Conservation (phyloP, 2,888 invertebrate genomes). For the Andrena marginata region DNA sequence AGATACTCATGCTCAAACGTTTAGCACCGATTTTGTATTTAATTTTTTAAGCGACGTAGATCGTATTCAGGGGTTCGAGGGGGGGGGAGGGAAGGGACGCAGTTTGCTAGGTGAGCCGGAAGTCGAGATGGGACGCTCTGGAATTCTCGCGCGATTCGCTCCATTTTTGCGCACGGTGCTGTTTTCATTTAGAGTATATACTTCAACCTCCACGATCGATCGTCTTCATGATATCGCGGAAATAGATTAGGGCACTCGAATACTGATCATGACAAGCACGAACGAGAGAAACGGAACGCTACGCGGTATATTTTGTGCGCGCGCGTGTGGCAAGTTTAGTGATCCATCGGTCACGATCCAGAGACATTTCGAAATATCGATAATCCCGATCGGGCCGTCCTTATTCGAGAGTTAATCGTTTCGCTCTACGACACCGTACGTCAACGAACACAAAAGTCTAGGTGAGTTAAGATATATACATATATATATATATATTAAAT, state of each 20-base stretch:
- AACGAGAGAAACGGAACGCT: not conserved
- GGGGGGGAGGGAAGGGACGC: not conserved
- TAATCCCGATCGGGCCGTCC: conserved; percentile 38
- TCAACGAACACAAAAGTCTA: conserved; percentile 70
- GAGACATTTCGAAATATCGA: conserved; percentile 27
- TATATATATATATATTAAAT: conserved; percentile 56
- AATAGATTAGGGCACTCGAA: conserved; percentile 41
- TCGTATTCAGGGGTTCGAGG: not conserved
- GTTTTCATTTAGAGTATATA: conserved; percentile 63
- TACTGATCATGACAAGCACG: conserved; percentile 30
- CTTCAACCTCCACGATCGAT: conserved; percentile 59
- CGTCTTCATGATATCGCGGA: conserved; percentile 52
- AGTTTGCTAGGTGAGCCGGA: conserved; percentile 12
- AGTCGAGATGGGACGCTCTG: conserved; percentile 17
- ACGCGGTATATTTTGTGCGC: not conserved
- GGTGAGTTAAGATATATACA: conserved; percentile 65
- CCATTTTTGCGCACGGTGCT: conserved; percentile 66
- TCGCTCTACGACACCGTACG: conserved; percentile 63
- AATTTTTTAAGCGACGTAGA: conserved; percentile 60
- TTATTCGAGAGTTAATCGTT: conserved; percentile 47
- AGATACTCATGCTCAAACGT: conserved; percentile 59
- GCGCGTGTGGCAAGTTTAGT: not conserved
- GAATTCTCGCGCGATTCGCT: conserved; percentile 46
- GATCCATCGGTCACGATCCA: conserved; percentile 6
- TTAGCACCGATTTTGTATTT: conserved; percentile 68